Evolutionary conservation across 2,797 vertebrate genomes (phyloP).

Genomic region (Lepus townsendii): DNA sequence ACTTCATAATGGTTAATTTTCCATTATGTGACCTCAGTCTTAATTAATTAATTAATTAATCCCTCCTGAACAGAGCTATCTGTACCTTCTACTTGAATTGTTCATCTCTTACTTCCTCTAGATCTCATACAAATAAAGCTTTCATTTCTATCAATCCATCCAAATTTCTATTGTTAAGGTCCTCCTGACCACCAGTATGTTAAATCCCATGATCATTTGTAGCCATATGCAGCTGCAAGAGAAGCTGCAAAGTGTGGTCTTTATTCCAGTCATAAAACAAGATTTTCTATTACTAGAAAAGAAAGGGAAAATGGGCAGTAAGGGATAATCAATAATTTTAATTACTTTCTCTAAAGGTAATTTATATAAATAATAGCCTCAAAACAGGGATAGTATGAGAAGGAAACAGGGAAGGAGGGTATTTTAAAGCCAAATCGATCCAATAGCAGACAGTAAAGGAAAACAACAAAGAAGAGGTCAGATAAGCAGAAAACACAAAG

Average conservation of each 20-base stretch:
- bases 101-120: not conserved
- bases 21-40: not conserved
- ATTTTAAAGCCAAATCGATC: not conserved
- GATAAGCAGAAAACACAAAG: conserved; percentile 21
- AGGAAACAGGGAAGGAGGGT: not conserved
- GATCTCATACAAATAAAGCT: not conserved
- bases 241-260: not conserved
- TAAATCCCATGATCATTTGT: not conserved
- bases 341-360: not conserved
- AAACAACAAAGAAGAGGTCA: not conserved
- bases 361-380: not conserved
- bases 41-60: not conserved
- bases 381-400: not conserved
- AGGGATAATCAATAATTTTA: not conserved
- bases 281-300: not conserved
- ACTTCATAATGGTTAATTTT: not conserved
- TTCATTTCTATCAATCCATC: not conserved
- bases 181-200: not conserved
- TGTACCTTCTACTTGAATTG: not conserved
- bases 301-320: not conserved
- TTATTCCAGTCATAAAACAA: conserved; percentile 15
- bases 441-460: not conserved
- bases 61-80: not conserved
- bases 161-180: not conserved
- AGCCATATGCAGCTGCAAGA: not conserved